Evolutionary conservation across 2,113 vertebrate species (phyloP).

Genomic region (Sylvilagus bachmani): DNA sequence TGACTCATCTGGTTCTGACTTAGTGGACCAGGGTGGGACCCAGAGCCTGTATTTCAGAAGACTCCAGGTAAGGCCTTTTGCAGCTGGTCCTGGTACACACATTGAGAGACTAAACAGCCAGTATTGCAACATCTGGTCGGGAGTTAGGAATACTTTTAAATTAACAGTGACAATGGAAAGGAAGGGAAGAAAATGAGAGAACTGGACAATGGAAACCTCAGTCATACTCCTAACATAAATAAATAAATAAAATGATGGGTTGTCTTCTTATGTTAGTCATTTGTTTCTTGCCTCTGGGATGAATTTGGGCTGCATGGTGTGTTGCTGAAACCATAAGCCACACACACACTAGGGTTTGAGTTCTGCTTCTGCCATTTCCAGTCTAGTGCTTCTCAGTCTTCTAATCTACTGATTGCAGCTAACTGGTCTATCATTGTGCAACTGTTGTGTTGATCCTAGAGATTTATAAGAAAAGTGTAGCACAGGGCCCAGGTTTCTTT

Average conservation of each 20-base stretch:
- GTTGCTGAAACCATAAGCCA: background rate
- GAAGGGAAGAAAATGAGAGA: background rate
- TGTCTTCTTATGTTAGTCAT: background rate
- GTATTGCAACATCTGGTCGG: background rate
- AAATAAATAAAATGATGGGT: background rate
- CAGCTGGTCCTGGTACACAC: background rate
- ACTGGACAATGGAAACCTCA: background rate
- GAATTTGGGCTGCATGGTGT: background rate
- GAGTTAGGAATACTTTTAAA: slow-evolving; percentile 1
- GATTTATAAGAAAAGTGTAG: background rate
- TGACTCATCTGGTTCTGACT: background rate
- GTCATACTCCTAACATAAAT: background rate
- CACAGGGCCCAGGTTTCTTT: background rate
- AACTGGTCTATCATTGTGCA: background rate
- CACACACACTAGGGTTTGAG: background rate
- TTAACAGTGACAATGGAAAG: background rate
- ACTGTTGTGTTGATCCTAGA: background rate
- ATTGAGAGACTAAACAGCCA: too few relatives aligned
- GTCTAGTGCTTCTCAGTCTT: background rate
- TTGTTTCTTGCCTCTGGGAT: background rate
- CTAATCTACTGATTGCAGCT: background rate
- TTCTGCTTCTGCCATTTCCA: background rate
- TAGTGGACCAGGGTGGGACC: background rate
- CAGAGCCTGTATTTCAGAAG: background rate
- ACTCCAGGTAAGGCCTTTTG: background rate